Evolutionary conservation across 2,113 vertebrate species (phyloP), one percentile per base, ranked within the genome.

Genomic region (Cynoglossus semilaevis): DNA sequence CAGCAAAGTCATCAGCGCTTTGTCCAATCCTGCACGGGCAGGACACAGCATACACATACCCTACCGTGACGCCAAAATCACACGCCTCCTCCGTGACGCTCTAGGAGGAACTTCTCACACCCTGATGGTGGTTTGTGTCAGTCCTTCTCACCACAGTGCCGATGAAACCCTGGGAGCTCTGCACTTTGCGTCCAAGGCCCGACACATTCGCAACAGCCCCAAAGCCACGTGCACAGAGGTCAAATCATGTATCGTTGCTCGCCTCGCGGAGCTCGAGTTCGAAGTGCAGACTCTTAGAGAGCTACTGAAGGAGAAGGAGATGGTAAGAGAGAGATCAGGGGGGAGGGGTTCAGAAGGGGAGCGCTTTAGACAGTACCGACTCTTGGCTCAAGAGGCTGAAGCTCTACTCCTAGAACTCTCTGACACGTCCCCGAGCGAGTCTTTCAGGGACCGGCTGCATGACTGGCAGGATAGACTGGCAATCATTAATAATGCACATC

Each of bases 11-110:
- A 95, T 98, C 79, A 94, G 93, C 1, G 93, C 94, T 15, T 92
- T 97, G 34, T 91, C 92, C 22, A 90, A 95, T 47, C 87, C 89
- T 1, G 88, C 87, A 35, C 88, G 57, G 64, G 52, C 1, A 50
- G 41, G 43, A 38, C 43, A 16, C 51, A 60, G 50, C 16, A 17
- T 50, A 1, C 90, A 96, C 58, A 82, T 98, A 64, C 95, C 94
- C 0, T 98, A 94, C 41, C 90, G 94, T 7, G 92, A 94, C 72
- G 89, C 95, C 67, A 98, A 98, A 88, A 93, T 98, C 46, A 97
- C 95, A 36, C 93, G 93, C 17, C 91, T 98, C 67, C 90, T 98
- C 51, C 94, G 94, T 41, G 95, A 96, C 37, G 93, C 95, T 0
- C 76, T 97, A 48, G 95, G 94, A 72, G 94, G 95, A 62, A 94